Conservation (phyloP, 2,888 invertebrate species). For the Sceliomorpha sp. region DNA sequence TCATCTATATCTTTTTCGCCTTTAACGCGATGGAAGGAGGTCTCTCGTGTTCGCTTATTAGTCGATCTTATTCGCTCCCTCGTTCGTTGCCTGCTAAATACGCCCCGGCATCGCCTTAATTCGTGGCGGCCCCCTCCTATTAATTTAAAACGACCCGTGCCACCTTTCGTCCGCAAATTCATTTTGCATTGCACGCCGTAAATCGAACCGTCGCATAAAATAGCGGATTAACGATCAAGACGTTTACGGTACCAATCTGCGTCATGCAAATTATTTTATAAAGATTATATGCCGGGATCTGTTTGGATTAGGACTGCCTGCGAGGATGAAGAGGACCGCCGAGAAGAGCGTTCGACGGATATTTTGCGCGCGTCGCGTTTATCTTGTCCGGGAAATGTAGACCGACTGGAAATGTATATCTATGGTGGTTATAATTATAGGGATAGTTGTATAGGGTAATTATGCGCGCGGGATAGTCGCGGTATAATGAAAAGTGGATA, state of each 20-base stretch:
- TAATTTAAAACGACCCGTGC: constrained; percentile 32
- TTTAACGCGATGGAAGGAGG: constrained; percentile 10
- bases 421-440: no score
- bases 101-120: constrained; percentile 22
- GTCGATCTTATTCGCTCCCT: constrained; percentile 28
- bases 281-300: no score
- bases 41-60: constrained; percentile 50
- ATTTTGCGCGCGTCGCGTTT: no score
- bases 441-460: no score
- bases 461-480: no score
- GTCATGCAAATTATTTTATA: constrained; percentile 1
- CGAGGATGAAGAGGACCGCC: no score
- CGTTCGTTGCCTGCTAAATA: constrained; percentile 20
- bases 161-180: constrained; percentile 52
- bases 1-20: constrained; percentile 26
- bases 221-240: constrained; percentile 27
- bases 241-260: background rate
- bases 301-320: no score
- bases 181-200: constrained; percentile 51
- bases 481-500: no score
- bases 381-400: no score
- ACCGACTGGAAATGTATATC: no score
- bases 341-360: no score
- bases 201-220: constrained; percentile 41
- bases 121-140: constrained; percentile 27